Percentiles rank a stretch among this genome's conserved stretches.
Conservation (phyloP, 2,113 vertebrate genomes). For the Oenanthe melanoleuca region DNA sequence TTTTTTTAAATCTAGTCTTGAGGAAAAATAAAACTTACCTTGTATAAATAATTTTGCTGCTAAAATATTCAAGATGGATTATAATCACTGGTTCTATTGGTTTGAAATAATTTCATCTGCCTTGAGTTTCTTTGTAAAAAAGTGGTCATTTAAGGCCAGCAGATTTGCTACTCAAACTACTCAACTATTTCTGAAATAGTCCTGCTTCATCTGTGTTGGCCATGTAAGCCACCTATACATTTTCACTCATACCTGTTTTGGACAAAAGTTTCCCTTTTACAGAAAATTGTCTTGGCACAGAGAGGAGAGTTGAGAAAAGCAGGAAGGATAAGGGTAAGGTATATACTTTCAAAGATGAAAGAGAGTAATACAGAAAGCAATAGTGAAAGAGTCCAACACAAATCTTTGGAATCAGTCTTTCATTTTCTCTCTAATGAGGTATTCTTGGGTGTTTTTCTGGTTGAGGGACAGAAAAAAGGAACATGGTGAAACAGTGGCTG, state of each 20-base stretch:
- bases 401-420: background rate
- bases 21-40: background rate
- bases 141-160: background rate
- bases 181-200: background rate
- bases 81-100: background rate
- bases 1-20: background rate
- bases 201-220: background rate
- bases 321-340: background rate
- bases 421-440: background rate
- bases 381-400: background rate
- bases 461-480: background rate
- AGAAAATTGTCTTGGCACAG: background rate
- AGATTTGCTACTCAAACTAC: background rate
- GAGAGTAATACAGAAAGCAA: background rate
- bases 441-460: background rate
- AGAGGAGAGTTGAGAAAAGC: background rate
- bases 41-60: background rate
- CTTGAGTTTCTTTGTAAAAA: background rate
- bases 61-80: background rate
- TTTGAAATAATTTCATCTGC: background rate
- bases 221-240: background rate
- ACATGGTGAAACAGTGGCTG: background rate
- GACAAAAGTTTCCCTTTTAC: background rate
- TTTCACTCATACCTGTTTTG: background rate
- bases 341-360: background rate